Base-by-base conservation (phyloP, 2,888 invertebrate species). In the Schrankia costaestrigalis region DNA sequence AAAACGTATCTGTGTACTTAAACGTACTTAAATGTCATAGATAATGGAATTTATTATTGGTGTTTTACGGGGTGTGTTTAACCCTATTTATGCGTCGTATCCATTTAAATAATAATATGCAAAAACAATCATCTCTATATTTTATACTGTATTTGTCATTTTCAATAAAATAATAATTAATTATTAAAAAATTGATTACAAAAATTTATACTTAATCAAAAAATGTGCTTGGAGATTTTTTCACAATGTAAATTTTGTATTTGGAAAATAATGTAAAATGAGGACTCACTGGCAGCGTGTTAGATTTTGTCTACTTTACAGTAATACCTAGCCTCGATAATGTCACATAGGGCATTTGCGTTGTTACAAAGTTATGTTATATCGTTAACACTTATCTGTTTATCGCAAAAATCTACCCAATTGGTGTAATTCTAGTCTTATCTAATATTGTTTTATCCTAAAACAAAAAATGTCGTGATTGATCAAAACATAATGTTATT, bases 381-480 rank as follows among this genome's bases (percentile, higher is more conserved):
- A 36, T 46, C 41, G 41, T 40, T 48, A 45, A 39, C 44, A 52
- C 41, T 36, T 40, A 26, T 42, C 34, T 57, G 45, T 54, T 58
- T 46, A 35, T 38, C 35, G 29, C 31, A 55, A 55, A 46, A 40
- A 36, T 34, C 47, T 49, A 58, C 63, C 59, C 60, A 74, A 84
- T 84, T 79, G 81, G 82, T 82, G 80, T 78, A 77, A 71, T 65
- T 85, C 84, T 84, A 84, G 84, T 81, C 82, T 73, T 80, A 69
- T 68, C 75, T 71, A 68, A 49, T 56, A 58, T 57, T 64, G 63
- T 65, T 60, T 51, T n/a, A 59, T 58, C 35, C 39, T 41, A 39
- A 41, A 44, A 43, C 46, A 13, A 6, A 15, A 15, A 37, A 44
- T 52, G 48, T 61, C 59, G 61, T 66, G 61, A 48, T 60, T 46